Conservation (phyloP, 2,113 vertebrate species). For the Entosphenus tridentatus region DNA sequence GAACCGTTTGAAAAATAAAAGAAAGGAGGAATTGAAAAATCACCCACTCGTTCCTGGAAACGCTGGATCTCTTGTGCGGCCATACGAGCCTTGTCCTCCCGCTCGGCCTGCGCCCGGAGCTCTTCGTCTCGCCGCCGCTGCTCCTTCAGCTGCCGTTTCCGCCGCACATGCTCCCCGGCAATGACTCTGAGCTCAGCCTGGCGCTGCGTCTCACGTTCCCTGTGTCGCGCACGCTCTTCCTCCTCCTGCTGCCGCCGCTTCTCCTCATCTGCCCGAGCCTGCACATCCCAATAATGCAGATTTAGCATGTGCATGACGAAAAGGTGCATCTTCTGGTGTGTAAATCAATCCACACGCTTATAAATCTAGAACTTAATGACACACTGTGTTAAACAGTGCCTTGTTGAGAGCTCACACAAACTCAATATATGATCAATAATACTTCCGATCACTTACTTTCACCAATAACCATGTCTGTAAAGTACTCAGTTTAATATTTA, state of each 20-base stretch:
- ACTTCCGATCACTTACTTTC: too few species aligned
- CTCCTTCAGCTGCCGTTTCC: conserved; percentile 34
- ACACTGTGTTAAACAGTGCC: too few species aligned
- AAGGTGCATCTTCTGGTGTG: too few species aligned
- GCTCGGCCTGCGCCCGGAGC: conserved; percentile 21
- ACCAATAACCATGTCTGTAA: too few species aligned
- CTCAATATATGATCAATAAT: too few species aligned
- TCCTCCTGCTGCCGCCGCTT: conserved; percentile 26
- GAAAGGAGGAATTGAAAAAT: conserved; percentile 7
- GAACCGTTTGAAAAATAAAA: not conserved
- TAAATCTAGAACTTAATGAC: too few species aligned
- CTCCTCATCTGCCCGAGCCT: conserved; percentile 25
- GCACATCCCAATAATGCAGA: conserved; percentile 21
- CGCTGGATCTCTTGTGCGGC: conserved; percentile 26
- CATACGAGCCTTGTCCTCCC: conserved; percentile 27
- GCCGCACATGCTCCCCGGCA: conserved; percentile 26
- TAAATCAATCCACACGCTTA: too few species aligned
- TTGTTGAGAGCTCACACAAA: too few species aligned
- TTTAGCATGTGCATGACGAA: too few species aligned
- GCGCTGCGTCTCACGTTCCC: conserved; percentile 13
- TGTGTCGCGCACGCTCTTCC: conserved; percentile 7
- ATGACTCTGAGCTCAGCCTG: conserved; percentile 31
- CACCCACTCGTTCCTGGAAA: conserved; percentile 42
- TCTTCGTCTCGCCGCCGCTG: conserved; percentile 22
- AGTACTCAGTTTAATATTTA: too few species aligned